phyloP scores from a whole-genome alignment of 2,888 invertebrate genomes.

The Dynastes grantii region DNA sequence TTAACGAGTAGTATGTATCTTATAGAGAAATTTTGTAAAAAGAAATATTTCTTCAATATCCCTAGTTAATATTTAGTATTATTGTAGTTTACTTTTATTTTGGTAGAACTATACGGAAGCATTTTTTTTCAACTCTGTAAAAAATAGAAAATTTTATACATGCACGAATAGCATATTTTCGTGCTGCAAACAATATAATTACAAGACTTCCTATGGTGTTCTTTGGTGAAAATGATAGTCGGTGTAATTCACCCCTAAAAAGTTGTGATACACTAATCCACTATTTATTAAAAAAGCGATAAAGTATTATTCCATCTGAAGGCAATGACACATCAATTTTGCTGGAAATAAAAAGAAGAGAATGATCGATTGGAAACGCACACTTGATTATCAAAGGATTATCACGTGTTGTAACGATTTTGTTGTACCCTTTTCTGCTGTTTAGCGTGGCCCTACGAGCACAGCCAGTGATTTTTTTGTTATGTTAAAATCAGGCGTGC shows the following conservation, averaged over 20 bases:
- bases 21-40: neutral
- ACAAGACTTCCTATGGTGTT: no score
- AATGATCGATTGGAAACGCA: constrained; percentile 69
- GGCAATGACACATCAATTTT: constrained; percentile 68
- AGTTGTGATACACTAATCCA: constrained; percentile 32
- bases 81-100: no score
- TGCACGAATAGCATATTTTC: no score
- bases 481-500: constrained; percentile 52
- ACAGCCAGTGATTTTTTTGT: constrained; percentile 50
- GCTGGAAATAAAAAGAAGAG: constrained; percentile 65
- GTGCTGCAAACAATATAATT: no score
- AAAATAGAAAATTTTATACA: no score
- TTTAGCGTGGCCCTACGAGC: constrained; percentile 26
- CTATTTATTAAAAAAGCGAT: constrained; percentile 47
- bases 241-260: constrained; percentile 7
- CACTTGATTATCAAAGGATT: constrained; percentile 70
- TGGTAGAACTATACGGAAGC: no score
- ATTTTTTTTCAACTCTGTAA: no score
- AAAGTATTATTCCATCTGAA: constrained; percentile 40
- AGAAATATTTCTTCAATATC: no score
- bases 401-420: constrained; percentile 64
- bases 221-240: neutral
- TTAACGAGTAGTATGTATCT: neutral
- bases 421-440: constrained; percentile 44
- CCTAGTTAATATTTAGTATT: no score